Conservation (phyloP, 1,140 invertebrate genomes). For the Drosophila takahashii region DNA sequence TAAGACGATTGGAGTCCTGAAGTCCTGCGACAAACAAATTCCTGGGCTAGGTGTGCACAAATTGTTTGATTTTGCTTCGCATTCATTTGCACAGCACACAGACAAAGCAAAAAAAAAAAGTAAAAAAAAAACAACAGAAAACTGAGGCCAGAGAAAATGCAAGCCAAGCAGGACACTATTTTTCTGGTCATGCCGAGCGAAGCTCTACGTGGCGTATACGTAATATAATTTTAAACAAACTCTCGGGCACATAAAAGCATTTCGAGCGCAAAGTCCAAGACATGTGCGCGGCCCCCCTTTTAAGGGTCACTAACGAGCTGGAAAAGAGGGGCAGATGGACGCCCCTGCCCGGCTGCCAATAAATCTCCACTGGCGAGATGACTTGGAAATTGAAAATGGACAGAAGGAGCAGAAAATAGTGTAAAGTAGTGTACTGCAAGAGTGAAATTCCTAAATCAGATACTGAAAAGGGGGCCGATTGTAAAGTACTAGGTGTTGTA, state of each 20-base stretch:
- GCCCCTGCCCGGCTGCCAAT: conserved; percentile 58
- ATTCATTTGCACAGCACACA: conserved; percentile 45
- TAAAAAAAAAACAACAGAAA: neutral
- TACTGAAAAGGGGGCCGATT: conserved; percentile 25
- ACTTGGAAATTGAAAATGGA: conserved; percentile 51
- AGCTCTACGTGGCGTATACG: conserved; percentile 55
- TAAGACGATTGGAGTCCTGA: neutral
- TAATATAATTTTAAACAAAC: conserved; percentile 73
- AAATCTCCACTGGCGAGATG: conserved; percentile 59
- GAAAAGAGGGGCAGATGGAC: conserved; percentile 5
- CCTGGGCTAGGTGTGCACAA: conserved; percentile 31
- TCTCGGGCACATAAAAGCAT: conserved; percentile 63
- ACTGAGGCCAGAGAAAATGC: conserved; percentile 21
- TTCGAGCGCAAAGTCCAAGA: conserved; percentile 53
- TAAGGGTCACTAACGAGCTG: conserved; percentile 68
- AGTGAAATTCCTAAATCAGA: conserved; percentile 79
- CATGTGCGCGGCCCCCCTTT: conserved; percentile 47
- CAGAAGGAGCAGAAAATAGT: conserved; percentile 6
- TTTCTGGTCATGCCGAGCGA: conserved; percentile 20
- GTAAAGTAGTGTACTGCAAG: conserved; percentile 60
- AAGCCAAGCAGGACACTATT: conserved; percentile 28
- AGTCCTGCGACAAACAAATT: conserved; percentile 28
- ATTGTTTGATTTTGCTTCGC: conserved; percentile 48
- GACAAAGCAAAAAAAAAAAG: neutral
- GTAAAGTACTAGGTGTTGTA: conserved; percentile 10